A percentile compares a stretch with the other conserved stretches of the same genome.
Conservation (phyloP, 92 coral and sea anemone genomes). For the Parazoanthus atlanticus region DNA sequence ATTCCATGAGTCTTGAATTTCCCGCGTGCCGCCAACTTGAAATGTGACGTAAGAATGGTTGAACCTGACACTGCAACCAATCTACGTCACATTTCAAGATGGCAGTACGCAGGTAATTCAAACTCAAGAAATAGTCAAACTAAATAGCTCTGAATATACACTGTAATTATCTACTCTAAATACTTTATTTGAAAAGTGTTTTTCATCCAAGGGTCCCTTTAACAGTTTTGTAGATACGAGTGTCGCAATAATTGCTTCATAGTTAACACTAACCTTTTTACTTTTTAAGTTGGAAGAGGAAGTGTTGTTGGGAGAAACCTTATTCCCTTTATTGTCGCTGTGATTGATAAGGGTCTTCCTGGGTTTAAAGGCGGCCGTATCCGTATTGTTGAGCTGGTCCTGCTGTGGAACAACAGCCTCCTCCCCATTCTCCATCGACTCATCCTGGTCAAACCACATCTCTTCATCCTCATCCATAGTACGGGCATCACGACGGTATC, state of each 20-base stretch:
- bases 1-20: no score
- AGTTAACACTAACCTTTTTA: slow-evolving; percentile 42
- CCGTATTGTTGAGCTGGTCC: slow-evolving; percentile 55
- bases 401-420: slow-evolving; percentile 71
- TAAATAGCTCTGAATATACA: no score
- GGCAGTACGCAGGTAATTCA: no score
- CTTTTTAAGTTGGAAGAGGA: background rate
- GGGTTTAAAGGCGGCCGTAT: slow-evolving; percentile 70
- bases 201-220: background rate
- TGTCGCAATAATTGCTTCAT: background rate
- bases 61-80: no score
- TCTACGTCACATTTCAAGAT: no score
- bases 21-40: no score
- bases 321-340: slow-evolving; percentile 55
- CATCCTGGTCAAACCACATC: slow-evolving; percentile 95
- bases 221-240: background rate
- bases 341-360: slow-evolving; percentile 69
- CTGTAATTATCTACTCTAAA: background rate
- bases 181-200: background rate
- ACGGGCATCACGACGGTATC: slow-evolving; percentile 96
- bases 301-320: slow-evolving; percentile 48
- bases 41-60: no score
- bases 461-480: slow-evolving; percentile 93
- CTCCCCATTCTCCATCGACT: slow-evolving; percentile 79
- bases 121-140: no score